These are phyloP conservation scores for Otis tarda DNA, from an alignment of 2,113 vertebrate species.

Conservation along the genomic window DNA sequence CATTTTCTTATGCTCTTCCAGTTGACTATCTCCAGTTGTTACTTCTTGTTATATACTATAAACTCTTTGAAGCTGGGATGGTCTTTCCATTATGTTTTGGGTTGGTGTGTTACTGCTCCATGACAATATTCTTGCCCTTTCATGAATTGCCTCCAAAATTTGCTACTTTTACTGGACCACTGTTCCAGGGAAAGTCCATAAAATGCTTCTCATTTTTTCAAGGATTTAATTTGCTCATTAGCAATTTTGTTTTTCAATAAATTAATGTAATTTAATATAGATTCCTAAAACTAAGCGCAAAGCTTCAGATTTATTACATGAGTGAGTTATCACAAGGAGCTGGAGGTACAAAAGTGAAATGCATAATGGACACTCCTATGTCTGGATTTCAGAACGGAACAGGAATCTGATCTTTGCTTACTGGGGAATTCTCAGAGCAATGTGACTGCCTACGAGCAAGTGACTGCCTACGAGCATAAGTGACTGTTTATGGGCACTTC, in stretches of 20 bases:
- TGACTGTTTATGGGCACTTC: not conserved
- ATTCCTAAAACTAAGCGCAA: not conserved
- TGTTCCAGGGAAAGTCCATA: not conserved
- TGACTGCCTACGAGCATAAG: not conserved
- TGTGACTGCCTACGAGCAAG: not conserved
- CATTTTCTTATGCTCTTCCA: not conserved
- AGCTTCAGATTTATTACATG: not conserved
- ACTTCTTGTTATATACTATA: not conserved
- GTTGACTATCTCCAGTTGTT: not conserved
- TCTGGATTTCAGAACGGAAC: not conserved
- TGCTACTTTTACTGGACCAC: not conserved
- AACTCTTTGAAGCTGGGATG: not conserved
- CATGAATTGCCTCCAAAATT: not conserved
- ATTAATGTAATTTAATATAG: not conserved
- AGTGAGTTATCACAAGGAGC: not conserved
- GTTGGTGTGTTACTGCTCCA: not conserved
- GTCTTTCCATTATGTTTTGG: not conserved
- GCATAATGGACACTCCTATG: fast-evolving
- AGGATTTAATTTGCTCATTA: not conserved
- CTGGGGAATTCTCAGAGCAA: not conserved
- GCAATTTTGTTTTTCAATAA: not conserved
- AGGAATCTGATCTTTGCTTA: not conserved
- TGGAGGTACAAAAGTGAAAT: not conserved
- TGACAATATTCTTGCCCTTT: not conserved
- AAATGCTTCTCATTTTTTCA: not conserved